These are phyloP conservation scores for Seira musarum DNA, from an alignment of 2,888 invertebrate species.

Conservation along the genomic window DNA sequence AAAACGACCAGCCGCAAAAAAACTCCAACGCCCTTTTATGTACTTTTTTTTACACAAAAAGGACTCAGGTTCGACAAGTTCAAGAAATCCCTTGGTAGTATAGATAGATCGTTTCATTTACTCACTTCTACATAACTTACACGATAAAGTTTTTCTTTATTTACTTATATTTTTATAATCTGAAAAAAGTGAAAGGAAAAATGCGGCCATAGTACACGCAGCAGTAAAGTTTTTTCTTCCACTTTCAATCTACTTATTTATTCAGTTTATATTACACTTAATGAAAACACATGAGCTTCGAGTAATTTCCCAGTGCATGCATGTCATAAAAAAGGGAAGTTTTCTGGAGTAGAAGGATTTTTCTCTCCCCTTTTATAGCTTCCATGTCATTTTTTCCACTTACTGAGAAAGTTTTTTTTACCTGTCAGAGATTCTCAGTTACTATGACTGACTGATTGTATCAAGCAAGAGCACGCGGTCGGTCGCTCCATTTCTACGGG, in stretches of 20 bases:
- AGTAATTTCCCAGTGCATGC: constrained; percentile 46
- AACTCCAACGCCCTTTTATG: too few relatives aligned
- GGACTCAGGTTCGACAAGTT: too few relatives aligned
- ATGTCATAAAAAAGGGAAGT: constrained; percentile 30
- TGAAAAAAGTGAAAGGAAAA: constrained; percentile 7
- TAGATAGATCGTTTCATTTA: too few relatives aligned
- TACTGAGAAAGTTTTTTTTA: constrained; percentile 18
- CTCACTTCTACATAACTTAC: too few relatives aligned
- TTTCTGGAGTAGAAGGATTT: constrained; percentile 38
- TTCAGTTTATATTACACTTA: constrained; percentile 21
- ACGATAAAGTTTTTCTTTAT: too few relatives aligned
- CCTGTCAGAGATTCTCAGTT: constrained; percentile 15
- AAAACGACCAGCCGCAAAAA: too few relatives aligned
- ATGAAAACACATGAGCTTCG: constrained; percentile 49
- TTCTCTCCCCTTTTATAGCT: constrained; percentile 19
- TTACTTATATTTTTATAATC: too few relatives aligned
- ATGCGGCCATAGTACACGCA: too few relatives aligned
- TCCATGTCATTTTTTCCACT: constrained; percentile 1
- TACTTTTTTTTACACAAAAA: too few relatives aligned
- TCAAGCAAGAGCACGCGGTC: constrained; percentile 7
- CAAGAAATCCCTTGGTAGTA: too few relatives aligned
- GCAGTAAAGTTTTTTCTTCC: background rate
- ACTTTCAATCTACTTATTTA: too few relatives aligned
- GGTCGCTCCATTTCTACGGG: background rate
- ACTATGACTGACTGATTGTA: background rate